Conservation (phyloP, 92 coral and sea anemone species). For the Anthopleura xanthogrammica region DNA sequence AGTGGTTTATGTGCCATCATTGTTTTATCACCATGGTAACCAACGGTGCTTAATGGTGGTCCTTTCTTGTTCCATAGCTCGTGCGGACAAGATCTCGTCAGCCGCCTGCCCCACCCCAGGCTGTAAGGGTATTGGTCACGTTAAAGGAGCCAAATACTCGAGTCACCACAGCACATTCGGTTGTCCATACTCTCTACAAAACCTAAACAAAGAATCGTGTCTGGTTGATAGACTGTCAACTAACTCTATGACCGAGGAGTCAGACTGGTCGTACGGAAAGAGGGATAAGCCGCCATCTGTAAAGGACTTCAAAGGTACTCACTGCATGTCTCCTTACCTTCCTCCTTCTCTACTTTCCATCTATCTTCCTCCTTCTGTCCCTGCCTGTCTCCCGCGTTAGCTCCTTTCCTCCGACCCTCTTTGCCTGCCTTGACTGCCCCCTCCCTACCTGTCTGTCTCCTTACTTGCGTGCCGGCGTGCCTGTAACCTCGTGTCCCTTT, state of each 20-base stretch:
- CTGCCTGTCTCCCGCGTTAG: no score
- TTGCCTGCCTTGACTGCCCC: no score
- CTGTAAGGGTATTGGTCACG: slow-evolving; percentile 98
- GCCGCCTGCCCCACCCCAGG: slow-evolving; percentile 99
- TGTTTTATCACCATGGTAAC: not conserved
- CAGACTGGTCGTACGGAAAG: slow-evolving; percentile 95
- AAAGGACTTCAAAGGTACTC: slow-evolving; percentile 19
- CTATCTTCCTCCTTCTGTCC: not conserved
- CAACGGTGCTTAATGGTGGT: not conserved
- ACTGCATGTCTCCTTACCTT: not conserved
- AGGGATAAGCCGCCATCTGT: slow-evolving; percentile 50
- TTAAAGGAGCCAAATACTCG: slow-evolving; percentile 97
- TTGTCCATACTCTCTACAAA: slow-evolving; percentile 96
- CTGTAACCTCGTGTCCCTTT: no score
- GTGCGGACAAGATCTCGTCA: slow-evolving; percentile 87
- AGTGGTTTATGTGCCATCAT: not conserved
- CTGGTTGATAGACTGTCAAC: slow-evolving; percentile 95
- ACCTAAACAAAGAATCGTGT: slow-evolving; percentile 95
- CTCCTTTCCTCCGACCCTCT: no score
- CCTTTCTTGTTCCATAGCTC: slow-evolving; percentile 41
- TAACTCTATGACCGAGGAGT: slow-evolving; percentile 98
- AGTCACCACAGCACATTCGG: slow-evolving; percentile 99
- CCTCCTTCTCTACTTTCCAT: not conserved
- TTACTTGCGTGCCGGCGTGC: no score
- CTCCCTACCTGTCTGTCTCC: no score